These are phyloP conservation scores for Archivesica marissinica DNA, from an alignment of 1,140 invertebrate genomes.

Conservation along the genomic window DNA sequence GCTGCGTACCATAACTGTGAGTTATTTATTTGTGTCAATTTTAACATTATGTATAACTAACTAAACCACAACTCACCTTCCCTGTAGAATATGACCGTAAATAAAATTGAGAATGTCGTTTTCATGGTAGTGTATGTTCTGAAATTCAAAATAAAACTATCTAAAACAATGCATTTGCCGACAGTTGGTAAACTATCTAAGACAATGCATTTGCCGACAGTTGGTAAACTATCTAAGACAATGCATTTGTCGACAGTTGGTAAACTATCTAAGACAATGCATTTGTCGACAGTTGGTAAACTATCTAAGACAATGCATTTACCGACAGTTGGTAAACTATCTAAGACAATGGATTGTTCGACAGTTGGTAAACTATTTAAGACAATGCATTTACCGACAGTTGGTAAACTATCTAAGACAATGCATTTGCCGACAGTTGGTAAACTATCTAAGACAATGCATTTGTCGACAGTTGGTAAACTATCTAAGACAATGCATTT, in stretches of 20 bases:
- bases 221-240: neutral
- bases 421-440: too few relatives aligned
- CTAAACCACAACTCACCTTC: constrained; percentile 8
- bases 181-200: neutral
- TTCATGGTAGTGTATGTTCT: constrained; percentile 28
- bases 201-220: neutral
- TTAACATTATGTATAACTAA: neutral
- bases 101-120: constrained; percentile 6
- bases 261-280: neutral
- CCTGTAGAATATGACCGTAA: constrained; percentile 43
- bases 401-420: too few relatives aligned
- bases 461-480: too few relatives aligned
- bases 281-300: neutral
- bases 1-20: neutral
- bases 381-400: too few relatives aligned
- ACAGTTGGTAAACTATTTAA: too few relatives aligned
- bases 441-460: too few relatives aligned
- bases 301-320: neutral
- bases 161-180: neutral
- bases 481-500: too few relatives aligned
- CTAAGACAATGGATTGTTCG: too few relatives aligned
- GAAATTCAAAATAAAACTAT: neutral
- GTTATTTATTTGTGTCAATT: neutral
- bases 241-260: neutral
- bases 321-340: neutral